Conservation (phyloP, 2,888 invertebrate genomes). For the Flexamia atlantica region DNA sequence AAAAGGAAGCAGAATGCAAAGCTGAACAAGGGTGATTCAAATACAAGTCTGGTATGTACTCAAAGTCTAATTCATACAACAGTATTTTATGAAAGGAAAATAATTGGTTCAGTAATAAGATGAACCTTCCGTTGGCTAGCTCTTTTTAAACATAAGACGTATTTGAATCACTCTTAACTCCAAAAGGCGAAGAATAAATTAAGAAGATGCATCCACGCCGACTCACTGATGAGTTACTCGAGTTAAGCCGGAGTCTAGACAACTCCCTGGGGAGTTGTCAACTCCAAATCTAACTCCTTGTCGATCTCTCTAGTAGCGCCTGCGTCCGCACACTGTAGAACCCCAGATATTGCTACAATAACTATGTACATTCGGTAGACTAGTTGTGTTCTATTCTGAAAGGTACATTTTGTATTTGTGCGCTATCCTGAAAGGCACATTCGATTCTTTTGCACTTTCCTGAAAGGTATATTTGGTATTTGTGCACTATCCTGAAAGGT, state of each 20-base stretch:
- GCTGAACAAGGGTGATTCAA: slow-evolving; percentile 19
- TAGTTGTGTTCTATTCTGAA: no score
- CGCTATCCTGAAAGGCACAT: no score
- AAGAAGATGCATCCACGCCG: slow-evolving; percentile 3
- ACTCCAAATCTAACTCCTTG: slow-evolving; percentile 21
- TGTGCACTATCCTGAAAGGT: no score
- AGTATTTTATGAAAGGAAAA: no score
- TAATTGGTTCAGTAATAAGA: no score
- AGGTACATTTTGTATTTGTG: no score
- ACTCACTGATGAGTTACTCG: slow-evolving; percentile 19
- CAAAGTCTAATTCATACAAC: no score
- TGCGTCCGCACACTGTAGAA: slow-evolving; percentile 2
- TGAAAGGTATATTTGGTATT: no score
- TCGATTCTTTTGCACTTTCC: no score
- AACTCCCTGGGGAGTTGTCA: neutral
- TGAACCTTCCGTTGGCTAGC: no score
- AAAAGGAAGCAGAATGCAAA: slow-evolving; percentile 30
- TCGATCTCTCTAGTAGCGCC: slow-evolving; percentile 15
- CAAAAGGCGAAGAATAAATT: neutral
- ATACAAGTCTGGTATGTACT: neutral
- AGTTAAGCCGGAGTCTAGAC: neutral
- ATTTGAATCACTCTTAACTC: slow-evolving; percentile 2
- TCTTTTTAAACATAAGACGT: no score
- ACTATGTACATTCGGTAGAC: neutral
- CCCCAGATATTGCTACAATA: neutral